Evolutionary conservation across 2,888 invertebrate species (phyloP).

Genomic region (Dyspetes luteomarginatus): DNA sequence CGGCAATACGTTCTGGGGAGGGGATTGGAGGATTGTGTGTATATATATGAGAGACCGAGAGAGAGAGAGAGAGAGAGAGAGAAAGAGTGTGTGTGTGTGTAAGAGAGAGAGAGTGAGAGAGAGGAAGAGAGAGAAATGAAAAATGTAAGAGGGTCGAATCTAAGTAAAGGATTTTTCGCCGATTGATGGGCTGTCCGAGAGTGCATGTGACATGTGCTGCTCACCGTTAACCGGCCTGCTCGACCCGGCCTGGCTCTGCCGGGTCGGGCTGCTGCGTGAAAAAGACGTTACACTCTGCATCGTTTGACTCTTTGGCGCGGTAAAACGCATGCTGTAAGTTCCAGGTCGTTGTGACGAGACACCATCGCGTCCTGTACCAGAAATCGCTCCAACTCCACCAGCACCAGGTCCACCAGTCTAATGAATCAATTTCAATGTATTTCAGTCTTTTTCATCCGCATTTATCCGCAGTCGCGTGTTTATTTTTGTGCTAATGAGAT

Average conservation of each 20-base stretch:
- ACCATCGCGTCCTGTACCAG: constrained; percentile 72
- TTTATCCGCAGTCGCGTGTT: no score
- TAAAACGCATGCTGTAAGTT: constrained; percentile 84
- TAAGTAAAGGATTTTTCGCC: constrained; percentile 81
- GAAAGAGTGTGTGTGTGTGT: background rate
- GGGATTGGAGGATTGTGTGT: constrained; percentile 63
- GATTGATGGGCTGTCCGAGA: constrained; percentile 78
- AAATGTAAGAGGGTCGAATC: constrained; percentile 34
- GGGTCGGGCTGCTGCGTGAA: constrained; percentile 80
- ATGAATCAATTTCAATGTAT: constrained; percentile 20
- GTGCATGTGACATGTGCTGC: constrained; percentile 61
- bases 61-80: constrained; percentile 9
- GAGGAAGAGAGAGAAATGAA: background rate
- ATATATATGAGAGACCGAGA: constrained; percentile 75
- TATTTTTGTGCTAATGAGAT: no score
- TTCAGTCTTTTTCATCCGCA: background rate
- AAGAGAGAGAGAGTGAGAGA: background rate
- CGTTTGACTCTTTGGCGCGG: constrained; percentile 84
- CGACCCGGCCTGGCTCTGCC: constrained; percentile 70
- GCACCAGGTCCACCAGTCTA: constrained; percentile 58
- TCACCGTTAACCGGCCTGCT: constrained; percentile 70
- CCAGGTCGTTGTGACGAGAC: constrained; percentile 72
- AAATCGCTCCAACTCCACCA: constrained; percentile 16
- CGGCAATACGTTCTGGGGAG: constrained; percentile 71
- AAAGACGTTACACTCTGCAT: constrained; percentile 84